These are phyloP conservation scores for Datnioides undecimradiatus DNA, from an alignment of 2,113 vertebrate genomes.

Conservation along the genomic window DNA sequence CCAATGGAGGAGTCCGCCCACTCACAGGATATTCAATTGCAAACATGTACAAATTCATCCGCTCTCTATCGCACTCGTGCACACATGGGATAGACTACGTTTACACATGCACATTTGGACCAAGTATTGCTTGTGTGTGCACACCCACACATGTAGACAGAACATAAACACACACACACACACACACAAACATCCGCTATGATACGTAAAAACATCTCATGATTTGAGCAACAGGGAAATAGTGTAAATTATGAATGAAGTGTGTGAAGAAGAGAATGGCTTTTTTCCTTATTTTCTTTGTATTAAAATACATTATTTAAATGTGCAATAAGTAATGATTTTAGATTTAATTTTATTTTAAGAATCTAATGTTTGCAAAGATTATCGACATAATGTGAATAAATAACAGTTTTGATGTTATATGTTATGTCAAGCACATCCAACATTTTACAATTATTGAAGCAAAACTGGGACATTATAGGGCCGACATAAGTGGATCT, in stretches of 20 bases:
- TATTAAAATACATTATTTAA: too few species aligned
- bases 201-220: conserved; percentile 35
- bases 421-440: neutral
- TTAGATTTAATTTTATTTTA: too few species aligned
- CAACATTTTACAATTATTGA: conserved; percentile 4
- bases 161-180: conserved; percentile 49
- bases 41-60: conserved; percentile 65
- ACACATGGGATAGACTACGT: conserved; percentile 57
- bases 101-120: conserved; percentile 62
- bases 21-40: conserved; percentile 76
- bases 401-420: too few species aligned
- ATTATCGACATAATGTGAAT: too few species aligned
- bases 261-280: neutral
- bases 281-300: too few species aligned
- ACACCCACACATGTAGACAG: conserved; percentile 47
- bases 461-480: neutral
- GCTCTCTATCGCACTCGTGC: conserved; percentile 58
- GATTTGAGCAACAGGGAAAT: conserved; percentile 27
- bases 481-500: conserved; percentile 6
- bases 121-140: conserved; percentile 36
- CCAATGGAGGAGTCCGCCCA: conserved; percentile 73
- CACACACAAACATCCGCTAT: conserved; percentile 6
- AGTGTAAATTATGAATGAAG: conserved; percentile 70
- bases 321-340: too few species aligned
- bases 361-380: too few species aligned